These are phyloP conservation scores for Patella caerulea DNA, from an alignment of 2,888 invertebrate species.

Conservation along the genomic window DNA sequence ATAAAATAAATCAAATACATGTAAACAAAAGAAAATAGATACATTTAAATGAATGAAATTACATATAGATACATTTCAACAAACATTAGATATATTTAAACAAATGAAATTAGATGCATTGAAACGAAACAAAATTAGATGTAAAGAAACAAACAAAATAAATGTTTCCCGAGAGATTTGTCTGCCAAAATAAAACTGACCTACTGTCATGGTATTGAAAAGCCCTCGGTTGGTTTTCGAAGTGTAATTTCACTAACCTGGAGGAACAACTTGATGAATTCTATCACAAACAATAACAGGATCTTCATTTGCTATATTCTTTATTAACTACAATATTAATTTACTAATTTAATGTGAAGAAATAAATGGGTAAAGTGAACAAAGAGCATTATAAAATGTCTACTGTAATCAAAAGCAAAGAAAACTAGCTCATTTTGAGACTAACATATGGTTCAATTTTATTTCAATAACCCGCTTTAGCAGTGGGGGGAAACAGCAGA, in stretches of 20 bases:
- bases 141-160: neutral
- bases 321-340: constrained; percentile 10
- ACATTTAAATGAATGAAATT: neutral
- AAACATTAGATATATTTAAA: too few species aligned
- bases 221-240: neutral
- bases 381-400: too few species aligned
- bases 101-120: neutral
- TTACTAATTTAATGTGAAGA: neutral
- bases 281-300: constrained; percentile 16
- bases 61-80: too few species aligned
- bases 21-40: neutral
- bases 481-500: too few species aligned
- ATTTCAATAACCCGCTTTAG: too few species aligned
- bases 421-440: too few species aligned
- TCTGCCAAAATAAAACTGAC: neutral
- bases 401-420: too few species aligned
- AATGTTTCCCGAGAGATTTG: neutral
- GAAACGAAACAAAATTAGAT: neutral
- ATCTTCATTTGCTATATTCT: constrained; percentile 15
- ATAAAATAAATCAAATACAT: neutral
- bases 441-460: too few species aligned
- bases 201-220: neutral
- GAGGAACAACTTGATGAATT: constrained; percentile 4
- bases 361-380: neutral
- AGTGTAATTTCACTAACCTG: constrained; percentile 12